phyloP scores from a whole-genome alignment of 1,140 invertebrate genomes.

The Caenorhabditis brenneri region DNA sequence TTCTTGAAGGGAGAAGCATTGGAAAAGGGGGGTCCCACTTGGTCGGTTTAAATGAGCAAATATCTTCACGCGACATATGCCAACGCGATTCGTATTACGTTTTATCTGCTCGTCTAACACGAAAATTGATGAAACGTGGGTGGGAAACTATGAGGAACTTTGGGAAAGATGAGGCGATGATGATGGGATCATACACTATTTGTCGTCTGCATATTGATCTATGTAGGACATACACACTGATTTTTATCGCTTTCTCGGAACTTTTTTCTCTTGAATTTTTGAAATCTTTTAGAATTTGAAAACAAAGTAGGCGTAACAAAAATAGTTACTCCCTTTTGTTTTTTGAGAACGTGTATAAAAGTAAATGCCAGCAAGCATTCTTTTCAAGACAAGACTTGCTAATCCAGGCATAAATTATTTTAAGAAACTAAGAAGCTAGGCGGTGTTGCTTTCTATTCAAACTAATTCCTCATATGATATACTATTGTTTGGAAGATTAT shows the following conservation, averaged over 20 bases:
- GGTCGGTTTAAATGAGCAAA: constrained; percentile 43
- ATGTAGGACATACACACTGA: constrained; percentile 3
- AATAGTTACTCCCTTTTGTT: too few relatives aligned
- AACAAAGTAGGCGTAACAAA: not conserved
- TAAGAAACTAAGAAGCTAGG: too few relatives aligned
- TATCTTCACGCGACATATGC: constrained; percentile 34
- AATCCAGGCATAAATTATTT: too few relatives aligned
- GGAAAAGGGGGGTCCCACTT: not conserved
- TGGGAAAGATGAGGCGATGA: not conserved
- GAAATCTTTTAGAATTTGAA: not conserved
- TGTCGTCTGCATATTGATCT: constrained; percentile 22
- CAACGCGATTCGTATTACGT: constrained; percentile 40
- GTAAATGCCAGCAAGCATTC: too few relatives aligned
- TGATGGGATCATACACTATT: constrained; percentile 35
- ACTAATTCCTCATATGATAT: too few relatives aligned
- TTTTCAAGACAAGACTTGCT: too few relatives aligned
- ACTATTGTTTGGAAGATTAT: too few relatives aligned
- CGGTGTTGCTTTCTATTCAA: too few relatives aligned
- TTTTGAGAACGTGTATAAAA: too few relatives aligned
- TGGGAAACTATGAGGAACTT: not conserved
- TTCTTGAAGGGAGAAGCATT: not conserved
- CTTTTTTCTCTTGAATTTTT: constrained; percentile 15
- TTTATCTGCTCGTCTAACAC: constrained; percentile 41
- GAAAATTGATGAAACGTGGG: constrained; percentile 38
- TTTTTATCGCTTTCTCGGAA: constrained; percentile 31